Percentiles rank a stretch among this genome's conserved stretches.
These are phyloP conservation scores for Neelides folsomi DNA, from an alignment of 2,888 invertebrate species.

Conservation along the genomic window DNA sequence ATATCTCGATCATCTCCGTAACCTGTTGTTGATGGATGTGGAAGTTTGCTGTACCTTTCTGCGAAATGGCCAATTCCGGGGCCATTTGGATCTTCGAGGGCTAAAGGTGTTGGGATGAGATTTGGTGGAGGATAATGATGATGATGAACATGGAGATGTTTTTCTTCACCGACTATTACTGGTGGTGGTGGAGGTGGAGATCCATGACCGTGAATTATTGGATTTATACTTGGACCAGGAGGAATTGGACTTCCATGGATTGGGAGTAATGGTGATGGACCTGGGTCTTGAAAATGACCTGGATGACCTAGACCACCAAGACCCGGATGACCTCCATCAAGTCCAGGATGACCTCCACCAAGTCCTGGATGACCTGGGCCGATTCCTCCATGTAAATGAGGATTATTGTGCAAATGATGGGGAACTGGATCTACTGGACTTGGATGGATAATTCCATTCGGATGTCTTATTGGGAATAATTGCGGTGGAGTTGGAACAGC, in stretches of 20 bases:
- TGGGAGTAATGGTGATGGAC: not conserved
- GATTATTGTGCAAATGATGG: constrained; percentile 6
- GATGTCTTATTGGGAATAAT: constrained; percentile 3
- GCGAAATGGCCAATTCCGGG: constrained; percentile 1
- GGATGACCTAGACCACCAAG: constrained; percentile 8
- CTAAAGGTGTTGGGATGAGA: not conserved
- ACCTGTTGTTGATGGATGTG: not conserved
- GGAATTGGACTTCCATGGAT: not conserved
- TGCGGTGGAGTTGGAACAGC: constrained; percentile 28
- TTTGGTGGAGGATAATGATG: not conserved
- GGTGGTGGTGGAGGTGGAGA: constrained; percentile 6
- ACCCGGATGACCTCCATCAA: not conserved
- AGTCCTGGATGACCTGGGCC: not conserved
- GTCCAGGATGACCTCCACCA: constrained; percentile 6
- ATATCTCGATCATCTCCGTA: not conserved
- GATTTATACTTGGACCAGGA: not conserved
- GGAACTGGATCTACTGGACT: constrained; percentile 7
- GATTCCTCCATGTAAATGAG: no score
- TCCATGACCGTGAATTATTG: constrained; percentile 1
- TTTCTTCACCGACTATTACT: not conserved
- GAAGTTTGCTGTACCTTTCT: constrained; percentile 5
- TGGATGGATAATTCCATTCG: constrained; percentile 6
- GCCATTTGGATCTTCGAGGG: constrained; percentile 1
- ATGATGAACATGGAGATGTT: constrained; percentile 2
- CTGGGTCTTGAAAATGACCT: constrained; percentile 1